Evolutionary conservation across 2,797 vertebrate genomes (phyloP), one percentile per base, ranked within the genome.

Genomic region (Coilia nasus): DNA sequence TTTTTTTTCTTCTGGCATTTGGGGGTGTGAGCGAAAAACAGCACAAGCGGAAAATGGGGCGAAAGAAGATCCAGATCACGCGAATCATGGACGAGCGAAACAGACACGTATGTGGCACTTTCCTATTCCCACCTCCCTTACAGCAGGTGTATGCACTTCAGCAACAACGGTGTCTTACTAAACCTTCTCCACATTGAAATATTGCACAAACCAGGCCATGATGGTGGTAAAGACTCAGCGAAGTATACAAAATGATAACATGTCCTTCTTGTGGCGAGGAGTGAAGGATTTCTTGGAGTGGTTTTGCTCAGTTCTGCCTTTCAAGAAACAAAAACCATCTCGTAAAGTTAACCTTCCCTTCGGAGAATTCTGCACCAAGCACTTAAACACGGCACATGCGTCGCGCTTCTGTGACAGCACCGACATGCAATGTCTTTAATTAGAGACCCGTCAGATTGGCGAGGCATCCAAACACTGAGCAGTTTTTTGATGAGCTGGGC

Each of bases 61-160:
- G 98, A 88, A 99, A 97, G 95, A 99, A 99, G 97, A 99, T 99
- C 94, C 98, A 99, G 93, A 99, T 99, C 94, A 98, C 97, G 3
- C 95, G 98, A 91, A 99, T 99, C 88, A 95, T 97, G 90, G 98
- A 99, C 86, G 98, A 99, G 91, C 96, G 98, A 92, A 99, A 99
- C 94, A 96, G 98, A 87, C 98, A 99, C 97, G 98, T 99, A 90
- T 95, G 93, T 44, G 35, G 21, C 71, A 21, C 3, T 78, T 41
- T 19, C 31, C 7, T 31, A 44, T 2, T 44, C 35, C 31, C 5
- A 1, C 3, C 19, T 41, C 9, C 7, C 31, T 0, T 7, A 21
- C 71, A 78, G 35, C 35, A 78, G 17, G 71, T 78, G 71, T 11
- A 78, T 9, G 17, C 35, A 78, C 35, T 78, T 44, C 50, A 3